phyloP scores from a whole-genome alignment of 1,140 invertebrate species.

The Geopemphigus sp. region DNA sequence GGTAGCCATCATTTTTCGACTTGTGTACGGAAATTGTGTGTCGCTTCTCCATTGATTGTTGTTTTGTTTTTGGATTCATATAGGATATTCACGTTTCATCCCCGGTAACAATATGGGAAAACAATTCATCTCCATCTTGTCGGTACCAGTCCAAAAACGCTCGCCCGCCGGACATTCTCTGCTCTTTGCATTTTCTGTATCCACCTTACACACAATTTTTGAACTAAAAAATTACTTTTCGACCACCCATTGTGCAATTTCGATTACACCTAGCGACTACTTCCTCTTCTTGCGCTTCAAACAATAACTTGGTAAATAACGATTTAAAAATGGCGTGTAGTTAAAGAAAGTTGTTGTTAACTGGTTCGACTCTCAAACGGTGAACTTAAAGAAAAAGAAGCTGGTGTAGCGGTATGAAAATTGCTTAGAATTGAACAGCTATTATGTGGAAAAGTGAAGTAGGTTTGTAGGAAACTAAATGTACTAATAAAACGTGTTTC shows the following conservation, averaged over 20 bases:
- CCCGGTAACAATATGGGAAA: too few relatives aligned
- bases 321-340: neutral
- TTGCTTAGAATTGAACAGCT: neutral
- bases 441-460: neutral
- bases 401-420: neutral
- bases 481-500: neutral
- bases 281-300: neutral
- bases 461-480: neutral
- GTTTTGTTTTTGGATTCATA: neutral
- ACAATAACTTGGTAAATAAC: neutral
- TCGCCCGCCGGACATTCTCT: neutral
- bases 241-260: neutral
- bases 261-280: neutral
- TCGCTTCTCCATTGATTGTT: neutral
- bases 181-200: too few relatives aligned
- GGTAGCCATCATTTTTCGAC: neutral
- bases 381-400: neutral
- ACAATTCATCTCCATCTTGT: neutral
- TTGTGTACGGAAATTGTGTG: neutral
- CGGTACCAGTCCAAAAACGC: neutral
- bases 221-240: too few relatives aligned
- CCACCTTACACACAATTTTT: too few relatives aligned
- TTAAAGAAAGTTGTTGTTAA: neutral
- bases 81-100: neutral
- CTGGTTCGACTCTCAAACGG: neutral